Base-by-base conservation (phyloP, 2,888 invertebrate species). In the Disparrhopalites patrizii region DNA sequence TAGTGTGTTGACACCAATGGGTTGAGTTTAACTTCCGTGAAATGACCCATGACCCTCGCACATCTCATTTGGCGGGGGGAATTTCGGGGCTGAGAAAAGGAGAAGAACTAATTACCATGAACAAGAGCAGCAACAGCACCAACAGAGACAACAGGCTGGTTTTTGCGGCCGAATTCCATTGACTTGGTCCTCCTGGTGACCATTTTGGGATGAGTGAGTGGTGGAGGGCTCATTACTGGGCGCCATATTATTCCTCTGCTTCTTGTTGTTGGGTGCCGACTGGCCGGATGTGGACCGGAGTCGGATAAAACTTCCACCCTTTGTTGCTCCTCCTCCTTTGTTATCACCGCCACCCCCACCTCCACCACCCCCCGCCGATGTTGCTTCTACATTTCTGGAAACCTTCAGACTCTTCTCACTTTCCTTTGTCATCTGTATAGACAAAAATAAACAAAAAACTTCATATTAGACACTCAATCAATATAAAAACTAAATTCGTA, bases 121-220 rank as follows among this genome's bases (percentile, higher is more conserved):
- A 80, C 86, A 87, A 79, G 85, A 85, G 80, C 86, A 87, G 79
- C 86, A 86, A 77, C 86, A 87, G 78, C 86, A 86, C 84, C 85
- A 85, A 76, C 86, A 85, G 75, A 86, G 83, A 78, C 85, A 86
- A 78, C 86, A 86, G n/a, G 43, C 43, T 56, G 84, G 84, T 77
- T 85, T 85, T 66, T 70, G 70, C 65, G 68, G 62, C 50, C 72
- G 56, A 38, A 67, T 60, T 40, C 67, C 68, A 50, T 68, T 67
- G 57, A 66, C 61, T 58, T 67, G 64, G 58, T 65, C 69, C 43
- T 62, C 68, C 40, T 38, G 62, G 61, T 63, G 67, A 62, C 67
- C 66, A 60, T 63, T 64, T 60, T 63, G 58, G 1, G 68, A 68
- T 25, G 68, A 61, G 38, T 58, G 62, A 58, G 66, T 68, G n/a